Conservation (phyloP, 2,888 invertebrate species). For the Hanleya hanleyi region DNA sequence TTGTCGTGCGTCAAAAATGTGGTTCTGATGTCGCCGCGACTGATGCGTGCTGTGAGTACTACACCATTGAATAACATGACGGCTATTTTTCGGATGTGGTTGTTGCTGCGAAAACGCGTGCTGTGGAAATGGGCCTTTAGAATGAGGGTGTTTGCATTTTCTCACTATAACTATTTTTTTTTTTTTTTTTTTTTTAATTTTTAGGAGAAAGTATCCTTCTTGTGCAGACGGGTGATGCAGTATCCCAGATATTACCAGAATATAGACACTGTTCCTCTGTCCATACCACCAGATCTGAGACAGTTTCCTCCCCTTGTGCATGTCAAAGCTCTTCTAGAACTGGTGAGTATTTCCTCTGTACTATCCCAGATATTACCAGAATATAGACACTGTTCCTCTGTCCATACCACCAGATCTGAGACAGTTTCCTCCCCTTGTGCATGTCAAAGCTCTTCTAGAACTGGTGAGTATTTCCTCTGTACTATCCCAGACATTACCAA, state of each 20-base stretch:
- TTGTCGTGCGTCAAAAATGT: no score
- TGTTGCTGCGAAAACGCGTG: no score
- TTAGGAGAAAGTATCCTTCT: background rate
- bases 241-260: constrained; percentile 6
- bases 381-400: constrained; percentile 17
- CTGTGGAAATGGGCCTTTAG: no score
- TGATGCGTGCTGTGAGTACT: no score
- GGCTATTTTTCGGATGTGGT: no score
- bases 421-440: constrained; percentile 9
- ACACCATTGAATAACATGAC: no score
- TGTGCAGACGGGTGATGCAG: background rate
- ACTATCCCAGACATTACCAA: constrained; percentile 8
- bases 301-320: constrained; percentile 14
- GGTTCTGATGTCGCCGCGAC: no score
- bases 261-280: constrained; percentile 18
- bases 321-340: constrained; percentile 35
- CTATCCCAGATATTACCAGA: constrained; percentile 7
- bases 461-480: constrained; percentile 41
- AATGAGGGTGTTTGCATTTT: no score
- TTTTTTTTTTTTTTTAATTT: background rate
- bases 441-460: constrained; percentile 36
- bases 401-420: background rate
- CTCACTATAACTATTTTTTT: no score
- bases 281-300: background rate
- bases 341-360: constrained; percentile 41